Conservation (phyloP, 2,797 vertebrate genomes). For the Microcaecilia unicolor region DNA sequence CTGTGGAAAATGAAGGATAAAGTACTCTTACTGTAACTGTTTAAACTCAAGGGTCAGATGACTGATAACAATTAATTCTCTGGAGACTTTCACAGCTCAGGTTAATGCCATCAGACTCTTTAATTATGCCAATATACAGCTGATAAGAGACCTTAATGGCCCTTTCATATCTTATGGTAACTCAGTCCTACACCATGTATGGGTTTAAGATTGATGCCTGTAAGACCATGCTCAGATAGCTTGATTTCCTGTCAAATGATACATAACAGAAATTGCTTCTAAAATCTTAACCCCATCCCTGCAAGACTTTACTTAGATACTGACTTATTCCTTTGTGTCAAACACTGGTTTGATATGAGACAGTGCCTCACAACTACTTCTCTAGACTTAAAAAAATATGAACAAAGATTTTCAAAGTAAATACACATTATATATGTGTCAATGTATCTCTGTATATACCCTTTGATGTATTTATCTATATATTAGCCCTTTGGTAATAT, state of each 20-base stretch:
- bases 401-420: no score
- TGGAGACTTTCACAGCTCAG: constrained; percentile 63
- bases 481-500: no score
- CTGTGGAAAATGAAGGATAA: constrained; percentile 30
- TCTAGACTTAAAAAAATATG: no score
- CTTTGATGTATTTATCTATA: no score
- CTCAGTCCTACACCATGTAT: constrained; percentile 57
- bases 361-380: no score
- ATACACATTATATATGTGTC: no score
- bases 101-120: constrained; percentile 74
- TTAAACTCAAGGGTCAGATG: constrained; percentile 75
- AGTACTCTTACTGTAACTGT: constrained; percentile 41
- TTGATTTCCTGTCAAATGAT: constrained; percentile 83
- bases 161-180: constrained; percentile 77
- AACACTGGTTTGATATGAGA: no score
- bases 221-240: constrained; percentile 77
- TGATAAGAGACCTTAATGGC: constrained; percentile 90
- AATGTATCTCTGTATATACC: no score
- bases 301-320: no score
- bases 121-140: constrained; percentile 77
- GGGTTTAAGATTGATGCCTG: constrained; percentile 68
- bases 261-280: constrained; percentile 58
- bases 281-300: constrained; percentile 48
- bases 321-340: no score
- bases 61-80: constrained; percentile 77